phyloP scores from a whole-genome alignment of 2,113 vertebrate genomes.

The Nothoprocta pentlandii region DNA sequence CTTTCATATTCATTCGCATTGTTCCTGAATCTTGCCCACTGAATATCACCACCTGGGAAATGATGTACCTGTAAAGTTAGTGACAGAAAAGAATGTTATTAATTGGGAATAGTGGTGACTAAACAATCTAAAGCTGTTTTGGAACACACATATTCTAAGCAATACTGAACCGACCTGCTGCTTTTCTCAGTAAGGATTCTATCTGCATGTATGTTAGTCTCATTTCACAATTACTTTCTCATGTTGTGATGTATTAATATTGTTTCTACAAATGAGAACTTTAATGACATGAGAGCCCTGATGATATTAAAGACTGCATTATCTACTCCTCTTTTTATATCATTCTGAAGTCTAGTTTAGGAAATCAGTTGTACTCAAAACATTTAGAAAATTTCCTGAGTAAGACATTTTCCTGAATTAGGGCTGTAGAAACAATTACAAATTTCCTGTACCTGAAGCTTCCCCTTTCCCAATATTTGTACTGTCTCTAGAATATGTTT shows the following conservation, averaged over 20 bases:
- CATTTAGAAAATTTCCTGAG: background rate
- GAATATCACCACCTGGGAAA: conserved; percentile 73
- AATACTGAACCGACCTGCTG: background rate
- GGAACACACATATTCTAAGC: background rate
- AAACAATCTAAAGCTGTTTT: background rate
- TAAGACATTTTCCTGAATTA: background rate
- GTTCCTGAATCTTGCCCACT: conserved; percentile 73
- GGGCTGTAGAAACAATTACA: background rate
- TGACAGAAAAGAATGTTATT: background rate
- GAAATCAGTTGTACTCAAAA: background rate
- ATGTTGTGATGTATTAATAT: accelerated
- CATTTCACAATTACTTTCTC: background rate
- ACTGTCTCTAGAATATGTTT: background rate
- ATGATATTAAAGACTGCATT: background rate
- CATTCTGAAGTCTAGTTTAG: background rate
- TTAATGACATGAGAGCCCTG: background rate
- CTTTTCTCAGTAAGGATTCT: background rate
- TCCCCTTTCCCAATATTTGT: background rate
- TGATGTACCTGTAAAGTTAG: conserved; percentile 47
- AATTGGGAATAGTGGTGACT: background rate
- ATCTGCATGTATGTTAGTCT: background rate
- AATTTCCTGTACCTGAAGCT: background rate
- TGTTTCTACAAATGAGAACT: background rate
- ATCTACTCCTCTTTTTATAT: background rate
- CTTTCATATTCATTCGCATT: conserved; percentile 49